Percentiles rank a stretch among this genome's conserved stretches.
These are phyloP conservation scores for Pseudochromis fuscus DNA, from an alignment of 2,797 vertebrate genomes.

Conservation along the genomic window DNA sequence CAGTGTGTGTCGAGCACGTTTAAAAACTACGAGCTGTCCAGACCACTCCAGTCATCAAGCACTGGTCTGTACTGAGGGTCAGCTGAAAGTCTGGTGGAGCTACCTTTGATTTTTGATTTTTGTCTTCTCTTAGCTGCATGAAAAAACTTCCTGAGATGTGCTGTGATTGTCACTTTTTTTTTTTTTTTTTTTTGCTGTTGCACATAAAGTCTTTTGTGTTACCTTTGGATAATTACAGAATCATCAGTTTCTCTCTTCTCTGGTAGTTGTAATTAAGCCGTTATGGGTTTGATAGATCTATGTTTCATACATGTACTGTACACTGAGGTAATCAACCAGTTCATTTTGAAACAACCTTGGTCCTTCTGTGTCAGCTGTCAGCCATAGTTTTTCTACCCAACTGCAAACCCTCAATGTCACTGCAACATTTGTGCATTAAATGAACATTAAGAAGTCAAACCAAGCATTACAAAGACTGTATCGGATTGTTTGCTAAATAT, in stretches of 20 bases:
- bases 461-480: conserved; percentile 2
- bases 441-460: conserved; percentile 26
- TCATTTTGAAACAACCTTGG: conserved; percentile 30
- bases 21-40: neutral
- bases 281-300: conserved; percentile 19
- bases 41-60: neutral
- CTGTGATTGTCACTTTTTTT: neutral
- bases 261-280: conserved; percentile 6
- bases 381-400: conserved; percentile 35
- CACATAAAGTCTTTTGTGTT: neutral
- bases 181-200: neutral
- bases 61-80: neutral
- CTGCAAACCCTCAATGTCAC: conserved; percentile 1
- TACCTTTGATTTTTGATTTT: neutral
- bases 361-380: conserved; percentile 41
- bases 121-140: conserved; percentile 9
- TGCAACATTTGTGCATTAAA: neutral
- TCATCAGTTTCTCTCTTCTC: neutral
- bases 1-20: neutral
- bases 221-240: conserved; percentile 5
- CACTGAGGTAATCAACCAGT: neutral
- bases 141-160: conserved; percentile 6
- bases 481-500: neutral
- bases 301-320: conserved; percentile 16
- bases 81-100: neutral